Base-by-base conservation (phyloP, 2,797 vertebrate genomes). In the Lepus townsendii region DNA sequence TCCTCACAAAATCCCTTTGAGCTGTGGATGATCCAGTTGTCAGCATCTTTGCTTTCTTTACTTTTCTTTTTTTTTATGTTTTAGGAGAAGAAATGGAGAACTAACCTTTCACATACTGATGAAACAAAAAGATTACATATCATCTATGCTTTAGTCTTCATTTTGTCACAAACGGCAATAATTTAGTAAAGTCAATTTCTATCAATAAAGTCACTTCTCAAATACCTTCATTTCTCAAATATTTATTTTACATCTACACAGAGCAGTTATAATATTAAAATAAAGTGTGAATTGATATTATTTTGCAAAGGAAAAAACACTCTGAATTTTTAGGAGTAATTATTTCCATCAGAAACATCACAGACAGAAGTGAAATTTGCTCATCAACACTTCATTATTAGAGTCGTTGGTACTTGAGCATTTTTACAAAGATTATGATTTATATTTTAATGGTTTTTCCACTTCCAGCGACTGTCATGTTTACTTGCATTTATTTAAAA, bases 391-490 rank as follows among this genome's bases (percentile, higher is more conserved):
- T 88, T 96, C 75, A 77, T 93, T 92, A 88, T 42, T 57, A n/a
- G 57, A 83, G 65, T 84, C 14, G 9, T 82, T 83, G 57, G 35
- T 75, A 69, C 35, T 75, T 24, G 35, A 85, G 12, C 42, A 73
- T 27, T 90, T 95, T 96, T 85, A 52, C 66, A 79, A 96, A 92
- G 71, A 84, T 50, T 84, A 13, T 77, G 96, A 93, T 90, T 95
- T 88, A 38, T 42, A 30, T 88, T 96, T 94, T 95, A 71, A 72
- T 86, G 68, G 16, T 32, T 92, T 94, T 83, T 90, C 20, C 17
- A 78, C 68, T 91, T 85, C 68, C 68, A 68, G 38, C 92, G 52
- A 87, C 69, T 93, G 27, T 87, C 80, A 90, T 84, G 9, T 93
- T 87, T 90, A 77, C 50, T 78, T 78, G 30, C 20, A 87, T 94